phyloP scores from a whole-genome alignment of 1,140 invertebrate species.

The Drosophila trapezifrons region DNA sequence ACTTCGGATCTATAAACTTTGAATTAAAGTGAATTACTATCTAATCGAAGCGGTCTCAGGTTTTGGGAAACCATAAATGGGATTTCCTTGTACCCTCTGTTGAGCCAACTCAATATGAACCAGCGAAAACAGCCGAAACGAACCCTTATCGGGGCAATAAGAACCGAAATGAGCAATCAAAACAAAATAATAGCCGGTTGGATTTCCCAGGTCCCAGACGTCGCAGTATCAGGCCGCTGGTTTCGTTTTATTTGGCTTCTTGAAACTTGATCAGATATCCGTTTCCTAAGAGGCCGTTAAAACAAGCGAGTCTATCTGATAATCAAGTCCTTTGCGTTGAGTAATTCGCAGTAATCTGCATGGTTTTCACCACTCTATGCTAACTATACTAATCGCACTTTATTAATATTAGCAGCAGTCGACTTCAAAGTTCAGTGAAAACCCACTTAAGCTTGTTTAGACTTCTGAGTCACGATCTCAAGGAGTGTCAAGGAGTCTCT shows the following conservation, averaged over 20 bases:
- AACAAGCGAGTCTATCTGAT: neutral
- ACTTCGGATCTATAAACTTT: neutral
- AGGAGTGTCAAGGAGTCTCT: neutral
- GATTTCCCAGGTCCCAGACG: conserved; percentile 26
- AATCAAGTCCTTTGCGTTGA: conserved; percentile 6
- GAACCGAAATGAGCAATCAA: conserved; percentile 30
- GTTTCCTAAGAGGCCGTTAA: conserved; percentile 14
- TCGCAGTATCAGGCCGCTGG: neutral
- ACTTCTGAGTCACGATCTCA: conserved; percentile 7
- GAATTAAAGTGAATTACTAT: neutral
- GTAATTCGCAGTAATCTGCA: neutral
- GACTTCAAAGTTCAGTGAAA: conserved; percentile 23
- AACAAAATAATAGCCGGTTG: conserved; percentile 14
- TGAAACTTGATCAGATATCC: conserved; percentile 19
- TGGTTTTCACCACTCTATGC: neutral
- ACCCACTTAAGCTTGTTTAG: neutral
- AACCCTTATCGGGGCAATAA: conserved; percentile 13
- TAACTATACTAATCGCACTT: neutral
- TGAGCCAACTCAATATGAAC: conserved; percentile 14
- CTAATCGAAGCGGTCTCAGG: conserved; percentile 7
- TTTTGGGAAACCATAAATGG: conserved; percentile 20
- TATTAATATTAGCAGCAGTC: conserved; percentile 1
- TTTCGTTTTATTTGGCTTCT: conserved; percentile 14
- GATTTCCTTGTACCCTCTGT: conserved; percentile 7
- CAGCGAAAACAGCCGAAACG: neutral